Evolutionary conservation across 2,888 invertebrate genomes (phyloP).

Genomic region (Argyra leucocephala): DNA sequence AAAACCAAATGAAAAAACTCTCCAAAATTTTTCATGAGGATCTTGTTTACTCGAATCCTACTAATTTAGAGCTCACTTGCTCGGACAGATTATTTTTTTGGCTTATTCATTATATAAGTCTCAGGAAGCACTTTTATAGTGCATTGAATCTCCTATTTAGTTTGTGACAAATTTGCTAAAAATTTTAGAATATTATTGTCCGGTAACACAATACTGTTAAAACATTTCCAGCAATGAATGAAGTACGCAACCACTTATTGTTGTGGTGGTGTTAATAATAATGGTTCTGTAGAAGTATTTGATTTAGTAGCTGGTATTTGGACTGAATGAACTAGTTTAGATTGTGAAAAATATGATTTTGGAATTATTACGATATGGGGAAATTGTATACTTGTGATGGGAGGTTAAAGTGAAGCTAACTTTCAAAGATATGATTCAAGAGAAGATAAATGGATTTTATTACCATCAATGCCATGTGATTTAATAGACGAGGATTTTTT

Average conservation of each 20-base stretch:
- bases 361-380: conserved; percentile 7
- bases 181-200: conserved; percentile 11
- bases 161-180: conserved; percentile 5
- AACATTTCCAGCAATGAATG: conserved; percentile 7
- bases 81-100: no score
- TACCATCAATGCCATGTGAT: conserved; percentile 7
- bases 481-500: conserved; percentile 5
- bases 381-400: conserved; percentile 9
- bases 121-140: no score
- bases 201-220: conserved; percentile 6
- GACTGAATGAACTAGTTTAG: conserved; percentile 1
- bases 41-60: no score
- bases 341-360: conserved; percentile 8
- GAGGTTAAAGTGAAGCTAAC: conserved; percentile 7
- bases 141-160: no score
- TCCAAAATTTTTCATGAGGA: no score
- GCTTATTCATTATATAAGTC: no score
- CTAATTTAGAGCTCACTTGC: no score
- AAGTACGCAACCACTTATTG: neutral
- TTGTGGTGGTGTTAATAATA: conserved; percentile 10
- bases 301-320: neutral
- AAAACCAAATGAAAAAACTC: no score
- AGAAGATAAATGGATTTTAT: neutral
- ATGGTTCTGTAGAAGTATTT: conserved; percentile 9
- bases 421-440: conserved; percentile 8